phyloP scores from a whole-genome alignment of 2,113 vertebrate genomes.

The Mus pahari region DNA sequence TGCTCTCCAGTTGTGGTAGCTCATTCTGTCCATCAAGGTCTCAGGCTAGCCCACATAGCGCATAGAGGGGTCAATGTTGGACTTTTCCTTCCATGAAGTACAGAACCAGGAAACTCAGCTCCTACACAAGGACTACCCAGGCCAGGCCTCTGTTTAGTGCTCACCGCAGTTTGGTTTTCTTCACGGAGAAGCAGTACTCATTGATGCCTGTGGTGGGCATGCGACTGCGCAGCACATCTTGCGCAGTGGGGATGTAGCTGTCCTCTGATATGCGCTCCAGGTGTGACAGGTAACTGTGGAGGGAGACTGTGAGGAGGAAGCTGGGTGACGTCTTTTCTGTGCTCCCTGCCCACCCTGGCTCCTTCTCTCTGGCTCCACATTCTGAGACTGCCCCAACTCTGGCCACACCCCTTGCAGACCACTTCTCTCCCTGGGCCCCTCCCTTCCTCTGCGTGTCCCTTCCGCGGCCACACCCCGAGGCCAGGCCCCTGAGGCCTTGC shows the following conservation, averaged over 20 bases:
- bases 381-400: no score
- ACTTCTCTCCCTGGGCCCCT: no score
- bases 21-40: neutral
- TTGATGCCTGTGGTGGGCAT: slow-evolving; percentile 95
- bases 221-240: slow-evolving; percentile 93
- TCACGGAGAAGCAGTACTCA: slow-evolving; percentile 92
- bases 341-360: neutral
- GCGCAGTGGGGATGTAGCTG: slow-evolving; percentile 90
- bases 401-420: neutral
- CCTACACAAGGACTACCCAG: no score
- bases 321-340: neutral
- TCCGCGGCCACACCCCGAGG: neutral
- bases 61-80: neutral
- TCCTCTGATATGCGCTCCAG: slow-evolving; percentile 89
- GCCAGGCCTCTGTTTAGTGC: neutral
- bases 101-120: neutral
- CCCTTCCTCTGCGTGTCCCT: no score
- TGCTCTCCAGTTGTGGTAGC: neutral
- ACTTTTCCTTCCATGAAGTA: neutral
- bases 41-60: neutral
- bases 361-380: neutral
- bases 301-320: neutral
- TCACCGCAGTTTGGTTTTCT: slow-evolving; percentile 92
- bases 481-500: neutral
- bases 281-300: slow-evolving; percentile 89